These are phyloP conservation scores for Harpalus rubripes DNA, from an alignment of 2,888 invertebrate species.

Conservation along the genomic window DNA sequence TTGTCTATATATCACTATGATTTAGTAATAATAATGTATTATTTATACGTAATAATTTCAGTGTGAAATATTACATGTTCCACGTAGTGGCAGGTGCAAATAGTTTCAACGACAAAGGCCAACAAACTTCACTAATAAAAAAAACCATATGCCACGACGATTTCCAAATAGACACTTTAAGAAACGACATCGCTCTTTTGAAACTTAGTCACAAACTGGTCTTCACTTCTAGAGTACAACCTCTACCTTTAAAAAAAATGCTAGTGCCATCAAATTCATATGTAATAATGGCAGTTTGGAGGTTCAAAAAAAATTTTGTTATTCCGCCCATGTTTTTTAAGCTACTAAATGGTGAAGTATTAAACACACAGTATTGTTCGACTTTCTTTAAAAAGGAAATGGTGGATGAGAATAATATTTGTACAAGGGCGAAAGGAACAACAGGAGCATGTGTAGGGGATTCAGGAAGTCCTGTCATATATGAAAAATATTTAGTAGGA, in stretches of 20 bases:
- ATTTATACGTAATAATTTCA: slow-evolving; percentile 29
- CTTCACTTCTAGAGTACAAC: not conserved
- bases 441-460: slow-evolving; percentile 38
- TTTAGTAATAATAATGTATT: not conserved
- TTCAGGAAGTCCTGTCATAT: slow-evolving; percentile 32
- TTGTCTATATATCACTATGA: not conserved
- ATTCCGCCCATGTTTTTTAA: not conserved
- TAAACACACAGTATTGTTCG: slow-evolving; percentile 23
- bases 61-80: slow-evolving; percentile 17
- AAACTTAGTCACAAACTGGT: not conserved
- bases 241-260: not conserved
- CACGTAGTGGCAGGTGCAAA: slow-evolving; percentile 26
- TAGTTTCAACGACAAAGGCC: not conserved
- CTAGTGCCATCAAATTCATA: not conserved
- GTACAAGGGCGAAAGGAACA: not conserved
- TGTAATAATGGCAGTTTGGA: not conserved
- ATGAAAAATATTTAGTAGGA: slow-evolving; percentile 20
- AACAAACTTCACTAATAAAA: not conserved
- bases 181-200: slow-evolving; percentile 43
- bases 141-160: slow-evolving; percentile 34
- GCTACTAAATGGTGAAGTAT: not conserved
- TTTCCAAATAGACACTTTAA: not conserved
- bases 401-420: slow-evolving; percentile 6
- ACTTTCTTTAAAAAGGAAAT: not conserved
- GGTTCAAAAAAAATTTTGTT: not conserved